Conservation (phyloP, 2,888 invertebrate genomes). For the Sicus ferrugineus region DNA sequence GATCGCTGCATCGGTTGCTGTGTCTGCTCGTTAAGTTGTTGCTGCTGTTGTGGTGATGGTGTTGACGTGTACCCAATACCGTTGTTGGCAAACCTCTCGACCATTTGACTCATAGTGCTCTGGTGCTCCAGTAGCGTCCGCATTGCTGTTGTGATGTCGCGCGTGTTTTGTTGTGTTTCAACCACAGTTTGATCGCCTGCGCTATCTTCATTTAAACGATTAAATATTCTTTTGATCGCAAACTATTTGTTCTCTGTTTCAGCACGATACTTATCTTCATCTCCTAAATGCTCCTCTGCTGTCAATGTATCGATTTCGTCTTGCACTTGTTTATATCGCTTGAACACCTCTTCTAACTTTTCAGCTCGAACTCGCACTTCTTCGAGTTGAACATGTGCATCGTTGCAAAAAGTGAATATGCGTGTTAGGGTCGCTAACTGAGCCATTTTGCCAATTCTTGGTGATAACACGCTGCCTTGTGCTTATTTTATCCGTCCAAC, state of each 20-base stretch:
- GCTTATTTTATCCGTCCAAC: too few relatives aligned
- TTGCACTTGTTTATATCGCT: constrained; percentile 14
- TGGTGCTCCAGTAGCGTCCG: constrained; percentile 26
- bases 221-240: constrained; percentile 20
- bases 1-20: constrained; percentile 1
- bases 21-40: background rate
- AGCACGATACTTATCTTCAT: constrained; percentile 27
- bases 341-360: constrained; percentile 20
- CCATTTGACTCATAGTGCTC: constrained; percentile 12
- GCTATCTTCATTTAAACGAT: background rate
- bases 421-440: constrained; percentile 1
- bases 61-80: background rate
- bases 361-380: constrained; percentile 28
- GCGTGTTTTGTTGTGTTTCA: background rate
- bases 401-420: background rate
- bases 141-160: constrained; percentile 24
- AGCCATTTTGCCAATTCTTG: background rate
- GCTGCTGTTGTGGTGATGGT: too few relatives aligned
- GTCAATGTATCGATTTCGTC: constrained; percentile 30
- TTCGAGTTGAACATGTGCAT: background rate
- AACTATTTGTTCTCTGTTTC: constrained; percentile 29
- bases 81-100: constrained; percentile 14
- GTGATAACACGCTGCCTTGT: too few relatives aligned
- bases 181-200: background rate
- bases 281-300: background rate